Conservation (phyloP, 1,140 invertebrate species). For the Lerema accius region DNA sequence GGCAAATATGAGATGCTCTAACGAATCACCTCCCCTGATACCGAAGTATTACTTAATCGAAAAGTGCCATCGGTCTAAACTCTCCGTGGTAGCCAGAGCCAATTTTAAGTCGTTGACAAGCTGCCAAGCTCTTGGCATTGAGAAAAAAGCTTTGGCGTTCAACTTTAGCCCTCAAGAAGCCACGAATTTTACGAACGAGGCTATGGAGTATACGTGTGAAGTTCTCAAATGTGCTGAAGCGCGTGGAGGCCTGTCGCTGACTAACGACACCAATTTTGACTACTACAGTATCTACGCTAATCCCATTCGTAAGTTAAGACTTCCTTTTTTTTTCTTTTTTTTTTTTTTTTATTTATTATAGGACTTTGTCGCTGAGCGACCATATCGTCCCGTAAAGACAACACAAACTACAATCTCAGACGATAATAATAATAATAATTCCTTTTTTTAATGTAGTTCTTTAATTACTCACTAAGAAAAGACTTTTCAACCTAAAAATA, state of each 20-base stretch:
- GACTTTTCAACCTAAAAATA: too few species aligned
- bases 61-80: conserved; percentile 64
- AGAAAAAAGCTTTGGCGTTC: conserved; percentile 85
- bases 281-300: conserved; percentile 84
- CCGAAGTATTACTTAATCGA: conserved; percentile 71
- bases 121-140: conserved; percentile 83
- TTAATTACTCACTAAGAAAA: too few species aligned
- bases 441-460: too few species aligned
- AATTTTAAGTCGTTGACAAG: conserved; percentile 69
- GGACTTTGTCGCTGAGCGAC: too few species aligned
- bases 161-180: conserved; percentile 82
- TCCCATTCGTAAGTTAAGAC: conserved; percentile 80
- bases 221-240: conserved; percentile 85
- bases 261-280: conserved; percentile 81
- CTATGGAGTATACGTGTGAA: conserved; percentile 76
- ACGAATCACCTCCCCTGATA: conserved; percentile 29
- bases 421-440: too few species aligned
- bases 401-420: too few species aligned
- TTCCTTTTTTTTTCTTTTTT: too few species aligned
- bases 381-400: too few species aligned
- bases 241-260: conserved; percentile 77
- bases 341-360: too few species aligned
- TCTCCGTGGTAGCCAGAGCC: conserved; percentile 54
- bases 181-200: conserved; percentile 37
- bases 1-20: conserved; percentile 44